Conservation (phyloP, 2,113 vertebrate species). For the Melanostigma gelatinosum region DNA sequence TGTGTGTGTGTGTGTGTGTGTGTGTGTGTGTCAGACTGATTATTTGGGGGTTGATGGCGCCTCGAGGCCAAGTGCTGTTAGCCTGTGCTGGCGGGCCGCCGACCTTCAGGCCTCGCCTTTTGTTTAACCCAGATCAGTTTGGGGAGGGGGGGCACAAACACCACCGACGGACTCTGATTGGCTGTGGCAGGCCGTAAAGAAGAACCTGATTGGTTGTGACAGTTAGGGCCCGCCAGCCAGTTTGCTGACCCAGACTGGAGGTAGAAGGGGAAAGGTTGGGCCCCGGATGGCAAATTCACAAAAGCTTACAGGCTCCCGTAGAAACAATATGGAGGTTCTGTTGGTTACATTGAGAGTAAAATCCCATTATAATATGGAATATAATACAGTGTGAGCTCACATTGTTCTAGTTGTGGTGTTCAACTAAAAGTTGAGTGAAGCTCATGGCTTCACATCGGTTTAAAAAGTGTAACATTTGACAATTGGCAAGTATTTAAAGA, state of each 20-base stretch:
- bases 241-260: conserved; percentile 62
- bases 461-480: neutral
- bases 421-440: neutral
- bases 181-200: conserved; percentile 35
- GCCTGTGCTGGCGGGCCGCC: conserved; percentile 51
- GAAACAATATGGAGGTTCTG: conserved; percentile 2
- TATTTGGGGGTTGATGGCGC: conserved; percentile 38
- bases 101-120: conserved; percentile 48
- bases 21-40: conserved; percentile 25
- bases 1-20: conserved; percentile 19
- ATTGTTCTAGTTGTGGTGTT: too few species aligned
- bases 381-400: neutral
- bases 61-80: conserved; percentile 55
- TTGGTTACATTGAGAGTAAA: too few species aligned
- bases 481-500: neutral
- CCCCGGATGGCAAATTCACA: conserved; percentile 27
- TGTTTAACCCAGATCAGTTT: conserved; percentile 64
- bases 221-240: conserved; percentile 47
- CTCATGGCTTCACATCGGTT: neutral
- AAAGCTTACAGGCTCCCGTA: neutral
- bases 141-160: conserved; percentile 43
- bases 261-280: conserved; percentile 15
- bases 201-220: conserved; percentile 67
- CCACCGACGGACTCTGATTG: conserved; percentile 63
- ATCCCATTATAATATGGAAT: neutral